These are phyloP conservation scores for Thamnaconus septentrionalis DNA, from an alignment of 2,113 vertebrate species.

Conservation along the genomic window DNA sequence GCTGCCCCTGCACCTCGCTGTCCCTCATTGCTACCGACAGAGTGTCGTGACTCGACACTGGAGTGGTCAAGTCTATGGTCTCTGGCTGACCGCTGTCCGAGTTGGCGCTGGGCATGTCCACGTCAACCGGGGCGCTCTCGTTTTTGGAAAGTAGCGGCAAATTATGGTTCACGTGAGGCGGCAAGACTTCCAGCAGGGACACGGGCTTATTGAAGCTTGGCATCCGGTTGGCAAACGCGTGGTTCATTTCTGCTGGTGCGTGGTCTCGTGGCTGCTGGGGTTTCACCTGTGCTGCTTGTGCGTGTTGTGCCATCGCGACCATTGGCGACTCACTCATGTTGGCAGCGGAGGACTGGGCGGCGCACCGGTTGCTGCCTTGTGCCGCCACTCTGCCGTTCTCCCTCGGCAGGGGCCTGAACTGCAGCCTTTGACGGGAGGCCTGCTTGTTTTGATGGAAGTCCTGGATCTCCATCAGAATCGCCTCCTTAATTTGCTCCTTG, in stretches of 20 bases:
- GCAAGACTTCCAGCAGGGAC: conserved; percentile 31
- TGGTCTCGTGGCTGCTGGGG: conserved; percentile 53
- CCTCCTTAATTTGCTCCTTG: conserved; percentile 89
- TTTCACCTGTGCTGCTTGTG: conserved; percentile 40
- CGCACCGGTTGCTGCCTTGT: conserved; percentile 34
- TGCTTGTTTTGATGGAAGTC: conserved; percentile 87
- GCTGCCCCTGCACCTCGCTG: conserved; percentile 43
- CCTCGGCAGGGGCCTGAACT: conserved; percentile 80
- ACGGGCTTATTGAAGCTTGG: conserved; percentile 52
- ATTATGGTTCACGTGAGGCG: conserved; percentile 39
- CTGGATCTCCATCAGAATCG: conserved; percentile 89
- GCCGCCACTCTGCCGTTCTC: conserved; percentile 22
- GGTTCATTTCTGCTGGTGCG: conserved; percentile 42
- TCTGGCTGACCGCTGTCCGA: conserved; percentile 80
- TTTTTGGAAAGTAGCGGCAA: conserved; percentile 60
- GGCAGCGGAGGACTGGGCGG: conserved; percentile 52
- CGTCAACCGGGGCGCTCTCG: conserved; percentile 75
- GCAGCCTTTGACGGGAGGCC: conserved; percentile 81
- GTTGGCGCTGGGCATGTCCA: conserved; percentile 91
- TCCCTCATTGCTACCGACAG: conserved; percentile 62
- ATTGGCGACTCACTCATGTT: conserved; percentile 32
- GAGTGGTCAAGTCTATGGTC: conserved; percentile 84
- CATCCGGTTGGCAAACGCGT: conserved; percentile 41
- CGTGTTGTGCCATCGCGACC: conserved; percentile 39
- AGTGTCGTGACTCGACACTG: conserved; percentile 67